phyloP scores from a whole-genome alignment of 2,113 vertebrate genomes.

The Pardalotus punctatus region DNA sequence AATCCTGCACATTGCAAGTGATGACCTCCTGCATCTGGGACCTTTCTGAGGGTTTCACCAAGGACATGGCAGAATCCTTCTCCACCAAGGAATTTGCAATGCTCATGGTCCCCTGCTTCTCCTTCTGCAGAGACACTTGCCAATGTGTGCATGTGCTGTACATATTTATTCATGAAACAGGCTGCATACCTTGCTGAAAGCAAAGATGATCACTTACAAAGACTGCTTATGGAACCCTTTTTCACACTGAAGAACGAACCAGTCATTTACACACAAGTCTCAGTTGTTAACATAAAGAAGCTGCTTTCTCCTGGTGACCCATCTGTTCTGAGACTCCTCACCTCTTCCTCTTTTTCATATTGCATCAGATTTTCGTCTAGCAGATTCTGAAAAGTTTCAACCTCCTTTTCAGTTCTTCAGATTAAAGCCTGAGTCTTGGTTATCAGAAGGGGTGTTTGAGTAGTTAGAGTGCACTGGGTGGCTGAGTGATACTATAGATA shows the following conservation, averaged over 20 bases:
- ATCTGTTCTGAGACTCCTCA: not conserved
- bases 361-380: not conserved
- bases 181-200: not conserved
- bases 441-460: not conserved
- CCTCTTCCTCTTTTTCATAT: not conserved
- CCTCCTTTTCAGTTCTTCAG: not conserved
- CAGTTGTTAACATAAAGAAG: not conserved
- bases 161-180: not conserved
- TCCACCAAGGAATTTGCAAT: not conserved
- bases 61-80: not conserved
- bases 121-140: not conserved
- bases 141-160: not conserved
- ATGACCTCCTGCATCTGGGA: not conserved
- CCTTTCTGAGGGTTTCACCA: not conserved
- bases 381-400: not conserved
- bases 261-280: not conserved
- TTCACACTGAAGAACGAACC: not conserved
- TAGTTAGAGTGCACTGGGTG: not conserved
- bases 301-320: not conserved
- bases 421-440: not conserved
- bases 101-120: not conserved
- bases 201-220: not conserved
- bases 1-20: not conserved
- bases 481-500: not conserved
- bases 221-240: not conserved